Conservation (phyloP, 2,888 invertebrate genomes). For the Clitarchus hookeri region DNA sequence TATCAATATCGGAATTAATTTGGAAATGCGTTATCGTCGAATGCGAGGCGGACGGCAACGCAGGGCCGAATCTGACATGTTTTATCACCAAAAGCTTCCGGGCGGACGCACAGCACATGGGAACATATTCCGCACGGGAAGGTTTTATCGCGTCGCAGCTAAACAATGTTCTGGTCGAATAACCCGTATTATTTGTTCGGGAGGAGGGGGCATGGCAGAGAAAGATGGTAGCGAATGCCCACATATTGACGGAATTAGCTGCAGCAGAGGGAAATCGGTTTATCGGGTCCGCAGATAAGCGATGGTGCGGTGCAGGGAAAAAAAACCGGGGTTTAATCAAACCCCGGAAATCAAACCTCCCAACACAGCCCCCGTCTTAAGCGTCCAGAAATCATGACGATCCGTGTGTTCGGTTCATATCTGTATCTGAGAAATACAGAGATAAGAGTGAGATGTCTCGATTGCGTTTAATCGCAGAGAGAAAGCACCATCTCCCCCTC, state of each 20-base stretch:
- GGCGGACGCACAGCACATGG: no score
- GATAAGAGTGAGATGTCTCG: not conserved
- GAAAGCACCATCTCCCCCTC: no score
- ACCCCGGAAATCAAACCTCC: not conserved
- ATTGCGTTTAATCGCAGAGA: no score
- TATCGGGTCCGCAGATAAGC: conserved; percentile 14
- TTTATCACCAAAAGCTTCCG: not conserved
- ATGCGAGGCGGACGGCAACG: not conserved
- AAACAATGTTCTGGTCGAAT: not conserved
- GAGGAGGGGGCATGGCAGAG: not conserved
- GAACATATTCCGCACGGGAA: not conserved
- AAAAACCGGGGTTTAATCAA: not conserved
- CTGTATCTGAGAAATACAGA: not conserved
- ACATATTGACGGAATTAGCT: not conserved
- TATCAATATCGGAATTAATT: not conserved
- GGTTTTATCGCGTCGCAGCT: not conserved
- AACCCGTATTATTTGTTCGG: not conserved
- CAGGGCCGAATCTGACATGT: not conserved
- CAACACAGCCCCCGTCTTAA: not conserved
- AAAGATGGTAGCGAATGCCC: not conserved
- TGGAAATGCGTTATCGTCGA: not conserved
- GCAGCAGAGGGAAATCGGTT: not conserved
- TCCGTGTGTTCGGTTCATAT: not conserved
- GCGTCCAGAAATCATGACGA: no score
- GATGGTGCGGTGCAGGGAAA: not conserved